Evolutionary conservation across 2,797 vertebrate genomes (phyloP).

Genomic region (Anisognathus igniventris): DNA sequence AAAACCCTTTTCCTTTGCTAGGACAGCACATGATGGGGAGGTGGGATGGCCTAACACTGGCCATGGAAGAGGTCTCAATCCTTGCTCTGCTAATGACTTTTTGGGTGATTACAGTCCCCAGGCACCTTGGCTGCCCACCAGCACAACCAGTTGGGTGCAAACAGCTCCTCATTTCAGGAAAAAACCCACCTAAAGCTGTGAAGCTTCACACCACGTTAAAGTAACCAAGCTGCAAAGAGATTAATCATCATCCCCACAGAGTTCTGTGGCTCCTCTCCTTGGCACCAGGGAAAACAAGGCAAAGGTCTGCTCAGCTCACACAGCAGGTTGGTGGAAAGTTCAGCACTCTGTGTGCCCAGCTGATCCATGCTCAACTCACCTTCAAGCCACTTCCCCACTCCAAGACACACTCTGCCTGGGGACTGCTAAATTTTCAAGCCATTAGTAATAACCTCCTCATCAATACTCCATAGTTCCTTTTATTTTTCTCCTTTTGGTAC

Average conservation of each 20-base stretch:
- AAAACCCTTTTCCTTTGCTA: background rate
- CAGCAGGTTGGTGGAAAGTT: background rate
- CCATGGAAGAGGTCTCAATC: accelerated
- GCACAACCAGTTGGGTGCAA: background rate
- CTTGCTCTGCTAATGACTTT: background rate
- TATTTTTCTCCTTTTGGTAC: background rate
- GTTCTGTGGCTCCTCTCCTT: background rate
- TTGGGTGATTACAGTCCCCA: background rate
- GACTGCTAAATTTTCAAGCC: background rate
- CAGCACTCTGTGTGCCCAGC: background rate
- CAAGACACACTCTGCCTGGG: background rate
- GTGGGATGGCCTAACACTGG: accelerated
- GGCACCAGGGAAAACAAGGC: background rate
- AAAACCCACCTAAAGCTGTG: background rate
- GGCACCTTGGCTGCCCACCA: background rate
- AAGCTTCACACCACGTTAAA: accelerated
- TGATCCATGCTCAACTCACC: background rate
- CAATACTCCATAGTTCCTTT: background rate
- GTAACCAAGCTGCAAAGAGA: background rate
- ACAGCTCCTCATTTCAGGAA: background rate
- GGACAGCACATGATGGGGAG: accelerated
- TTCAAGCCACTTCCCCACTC: background rate
- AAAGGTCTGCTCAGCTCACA: background rate
- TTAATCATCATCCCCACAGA: background rate
- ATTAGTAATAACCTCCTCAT: constrained; percentile 5